Evolutionary conservation across 2,888 invertebrate species (phyloP), one percentile per base, ranked within the genome.

Genomic region (Tetranychus truncatus): DNA sequence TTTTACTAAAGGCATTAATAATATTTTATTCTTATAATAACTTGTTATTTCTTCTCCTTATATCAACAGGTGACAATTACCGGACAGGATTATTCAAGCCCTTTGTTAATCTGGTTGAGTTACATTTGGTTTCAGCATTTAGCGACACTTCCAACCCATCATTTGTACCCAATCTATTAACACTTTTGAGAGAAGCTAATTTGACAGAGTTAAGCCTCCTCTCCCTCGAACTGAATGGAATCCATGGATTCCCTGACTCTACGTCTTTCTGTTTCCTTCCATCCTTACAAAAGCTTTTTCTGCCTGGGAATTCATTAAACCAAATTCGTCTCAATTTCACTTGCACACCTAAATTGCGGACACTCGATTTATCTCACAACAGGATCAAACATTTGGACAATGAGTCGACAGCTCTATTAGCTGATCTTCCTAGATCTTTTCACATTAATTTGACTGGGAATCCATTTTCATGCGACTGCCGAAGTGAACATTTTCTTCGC

Each of bases 161-260:
- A 55, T 55, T 80, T 75, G 77, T 81, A 55, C 74, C 76, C 72
- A 79, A 79, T 71, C 76, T 81, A 6, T 78, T 77, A 78, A 87
- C 88, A 79, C 88, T 89, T 75, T 89, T 90, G 80, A 86, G 87
- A 8, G 87, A 88, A 78, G 81, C 77, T 75, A 87, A 88, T 80
- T 81, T 89, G 77, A 86, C 85, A 1, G 86, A 86, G 77, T 82
- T 90, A 78, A 86, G 86, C 78, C 89, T 89, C 80, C 82, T 90
- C 1, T 89, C 90, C 81, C 82, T 90, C 79, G 90, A 90, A 80
- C 89, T 89, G 79, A 90, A 90, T 81, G 88, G 89, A 81, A 89
- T 90, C 46, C 86, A 85, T 45, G 84, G 85, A 73, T 88, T 89
- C 78, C 84, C 76, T 77, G 88, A 89, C 80, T 83, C 84, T 18